These are phyloP conservation scores for Crambe crambe DNA, from an alignment of 37 sponge, comb jelly and placozoan genomes.

Conservation along the genomic window DNA sequence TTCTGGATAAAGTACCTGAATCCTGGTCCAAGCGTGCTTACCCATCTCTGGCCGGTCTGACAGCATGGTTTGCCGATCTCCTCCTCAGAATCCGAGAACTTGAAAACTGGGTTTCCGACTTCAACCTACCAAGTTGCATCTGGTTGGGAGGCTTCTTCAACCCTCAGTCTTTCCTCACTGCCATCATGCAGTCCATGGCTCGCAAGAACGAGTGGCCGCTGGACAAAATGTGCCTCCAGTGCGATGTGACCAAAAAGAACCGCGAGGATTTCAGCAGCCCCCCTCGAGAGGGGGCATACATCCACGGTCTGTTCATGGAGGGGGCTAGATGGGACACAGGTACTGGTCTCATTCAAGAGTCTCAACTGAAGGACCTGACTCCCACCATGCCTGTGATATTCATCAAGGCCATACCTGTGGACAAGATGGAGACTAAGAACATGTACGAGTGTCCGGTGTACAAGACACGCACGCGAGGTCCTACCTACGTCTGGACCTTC, in stretches of 20 bases:
- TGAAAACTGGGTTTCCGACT: conserved; percentile 95
- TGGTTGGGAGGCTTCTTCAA: conserved; percentile 99
- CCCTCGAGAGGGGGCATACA: conserved; percentile 96
- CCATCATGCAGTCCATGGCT: conserved; percentile 99
- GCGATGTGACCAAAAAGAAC: conserved; percentile 96
- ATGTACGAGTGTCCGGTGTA: conserved; percentile 98
- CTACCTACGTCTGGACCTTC: conserved; percentile 99
- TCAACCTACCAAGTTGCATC: conserved; percentile 93
- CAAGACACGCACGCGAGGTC: conserved; percentile 95
- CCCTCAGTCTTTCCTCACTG: conserved; percentile 99
- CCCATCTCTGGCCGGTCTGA: conserved; percentile 85
- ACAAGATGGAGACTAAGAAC: conserved; percentile 96
- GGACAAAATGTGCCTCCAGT: conserved; percentile 98
- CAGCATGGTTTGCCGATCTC: conserved; percentile 91
- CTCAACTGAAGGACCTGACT: conserved; percentile 93
- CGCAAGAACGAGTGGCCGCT: conserved; percentile 99
- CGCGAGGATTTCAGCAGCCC: conserved; percentile 95
- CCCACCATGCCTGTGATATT: conserved; percentile 96
- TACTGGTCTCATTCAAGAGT: conserved; percentile 92
- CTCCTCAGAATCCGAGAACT: conserved; percentile 91
- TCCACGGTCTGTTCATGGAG: conserved; percentile 98
- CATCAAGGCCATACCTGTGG: conserved; percentile 93
- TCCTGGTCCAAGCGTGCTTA: conserved; percentile 92
- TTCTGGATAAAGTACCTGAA: conserved; percentile 86
- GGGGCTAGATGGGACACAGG: conserved; percentile 95